phyloP scores from a whole-genome alignment of 1,140 invertebrate genomes.

The Coenobita brevimanus region DNA sequence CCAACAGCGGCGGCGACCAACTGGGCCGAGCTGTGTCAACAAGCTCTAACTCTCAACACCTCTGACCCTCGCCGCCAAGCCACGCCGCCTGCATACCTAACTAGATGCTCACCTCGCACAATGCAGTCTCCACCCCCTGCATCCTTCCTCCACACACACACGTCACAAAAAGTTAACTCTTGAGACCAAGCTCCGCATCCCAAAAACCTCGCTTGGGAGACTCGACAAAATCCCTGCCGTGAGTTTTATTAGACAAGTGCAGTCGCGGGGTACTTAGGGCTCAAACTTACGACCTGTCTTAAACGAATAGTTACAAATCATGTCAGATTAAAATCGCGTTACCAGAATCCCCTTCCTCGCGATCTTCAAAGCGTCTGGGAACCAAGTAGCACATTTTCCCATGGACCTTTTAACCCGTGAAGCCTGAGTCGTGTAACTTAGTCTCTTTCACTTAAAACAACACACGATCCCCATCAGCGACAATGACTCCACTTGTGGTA shows the following conservation, averaged over 20 bases:
- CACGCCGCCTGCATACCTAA: constrained; percentile 1
- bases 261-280: too few relatives aligned
- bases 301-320: too few relatives aligned
- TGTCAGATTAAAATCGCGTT: too few relatives aligned
- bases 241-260: too few relatives aligned
- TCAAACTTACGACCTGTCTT: too few relatives aligned
- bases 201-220: too few relatives aligned
- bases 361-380: too few relatives aligned
- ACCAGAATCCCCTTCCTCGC: too few relatives aligned
- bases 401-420: not conserved
- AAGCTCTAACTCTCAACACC: constrained; percentile 32
- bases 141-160: not conserved
- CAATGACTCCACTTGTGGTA: constrained; percentile 8
- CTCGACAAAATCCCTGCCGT: too few relatives aligned
- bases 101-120: not conserved
- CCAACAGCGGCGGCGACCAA: constrained; percentile 23
- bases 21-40: constrained; percentile 35
- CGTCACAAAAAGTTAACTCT: too few relatives aligned
- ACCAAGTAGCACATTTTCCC: not conserved
- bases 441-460: not conserved
- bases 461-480: constrained; percentile 6
- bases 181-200: too few relatives aligned
- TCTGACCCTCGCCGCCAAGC: not conserved
- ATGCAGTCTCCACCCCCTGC: not conserved
- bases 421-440: not conserved